Evolutionary conservation across 2,888 invertebrate species (phyloP).

Genomic region (Acholoe squamosa): DNA sequence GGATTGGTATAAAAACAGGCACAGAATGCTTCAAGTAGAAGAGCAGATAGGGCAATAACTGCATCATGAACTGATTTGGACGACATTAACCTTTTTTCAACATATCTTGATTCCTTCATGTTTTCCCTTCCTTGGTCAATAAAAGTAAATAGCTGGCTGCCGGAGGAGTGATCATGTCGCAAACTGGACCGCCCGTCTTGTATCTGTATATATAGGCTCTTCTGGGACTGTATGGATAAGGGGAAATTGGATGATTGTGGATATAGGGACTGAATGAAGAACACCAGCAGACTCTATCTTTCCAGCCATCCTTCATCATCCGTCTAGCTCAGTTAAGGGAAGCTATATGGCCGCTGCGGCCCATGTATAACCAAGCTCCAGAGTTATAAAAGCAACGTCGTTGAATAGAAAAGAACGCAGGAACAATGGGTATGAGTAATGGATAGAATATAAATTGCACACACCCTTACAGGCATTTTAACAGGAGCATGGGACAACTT

Average conservation of each 20-base stretch:
- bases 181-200: not conserved
- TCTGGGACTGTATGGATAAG: not conserved
- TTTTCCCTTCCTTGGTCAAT: not conserved
- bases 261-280: not conserved
- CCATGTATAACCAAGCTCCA: no score
- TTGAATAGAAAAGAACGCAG: no score
- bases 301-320: not conserved
- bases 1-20: not conserved
- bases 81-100: not conserved
- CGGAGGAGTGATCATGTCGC: not conserved
- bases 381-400: no score
- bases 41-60: not conserved
- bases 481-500: no score
- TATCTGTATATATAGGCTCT: not conserved
- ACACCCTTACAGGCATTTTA: no score
- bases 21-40: not conserved
- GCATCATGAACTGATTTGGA: not conserved
- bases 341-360: no score
- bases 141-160: not conserved
- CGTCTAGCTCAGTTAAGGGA: not conserved
- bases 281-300: not conserved
- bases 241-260: constrained; percentile 11
- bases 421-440: no score
- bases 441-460: no score
- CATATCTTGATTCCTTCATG: not conserved